phyloP scores from a whole-genome alignment of 2,113 vertebrate species.

The Saimiri boliviensis region DNA sequence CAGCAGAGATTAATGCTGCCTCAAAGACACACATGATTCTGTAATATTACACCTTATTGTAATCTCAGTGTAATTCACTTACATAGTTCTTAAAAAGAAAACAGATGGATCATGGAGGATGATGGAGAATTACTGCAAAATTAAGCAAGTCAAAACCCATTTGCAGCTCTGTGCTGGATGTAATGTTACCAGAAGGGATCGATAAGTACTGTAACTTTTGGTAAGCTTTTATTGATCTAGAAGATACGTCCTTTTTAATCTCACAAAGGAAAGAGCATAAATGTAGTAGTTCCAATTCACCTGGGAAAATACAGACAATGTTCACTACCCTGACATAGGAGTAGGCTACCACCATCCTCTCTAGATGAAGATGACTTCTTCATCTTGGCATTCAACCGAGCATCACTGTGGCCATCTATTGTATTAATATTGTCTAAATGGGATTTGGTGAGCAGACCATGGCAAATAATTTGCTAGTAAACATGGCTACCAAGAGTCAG shows the following conservation, averaged over 20 bases:
- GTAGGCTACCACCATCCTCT: not conserved
- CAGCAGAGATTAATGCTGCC: not conserved
- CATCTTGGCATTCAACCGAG: not conserved
- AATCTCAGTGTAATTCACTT: not conserved
- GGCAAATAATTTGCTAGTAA: not conserved
- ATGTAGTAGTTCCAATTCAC: not conserved
- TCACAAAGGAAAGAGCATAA: not conserved
- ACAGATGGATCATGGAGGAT: not conserved
- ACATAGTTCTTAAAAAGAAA: not conserved
- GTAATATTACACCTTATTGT: not conserved
- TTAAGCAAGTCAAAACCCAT: conserved; percentile 5
- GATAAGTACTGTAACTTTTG: not conserved
- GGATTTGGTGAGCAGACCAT: not conserved
- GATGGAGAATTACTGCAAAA: not conserved
- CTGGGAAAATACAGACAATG: not conserved
- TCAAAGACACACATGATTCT: not conserved
- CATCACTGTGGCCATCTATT: not conserved
- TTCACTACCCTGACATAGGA: not conserved
- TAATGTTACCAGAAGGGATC: conserved; percentile 12
- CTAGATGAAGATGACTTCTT: not conserved
- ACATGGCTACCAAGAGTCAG: not conserved
- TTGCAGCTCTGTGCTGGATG: not conserved
- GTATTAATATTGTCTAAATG: not conserved
- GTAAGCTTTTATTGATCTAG: conserved; percentile 41
- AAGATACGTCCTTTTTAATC: conserved; percentile 21